A percentile compares a stretch with the other conserved stretches of the same genome.
phyloP scores from a whole-genome alignment of 2,797 vertebrate genomes.

The Danio albolineatus region DNA sequence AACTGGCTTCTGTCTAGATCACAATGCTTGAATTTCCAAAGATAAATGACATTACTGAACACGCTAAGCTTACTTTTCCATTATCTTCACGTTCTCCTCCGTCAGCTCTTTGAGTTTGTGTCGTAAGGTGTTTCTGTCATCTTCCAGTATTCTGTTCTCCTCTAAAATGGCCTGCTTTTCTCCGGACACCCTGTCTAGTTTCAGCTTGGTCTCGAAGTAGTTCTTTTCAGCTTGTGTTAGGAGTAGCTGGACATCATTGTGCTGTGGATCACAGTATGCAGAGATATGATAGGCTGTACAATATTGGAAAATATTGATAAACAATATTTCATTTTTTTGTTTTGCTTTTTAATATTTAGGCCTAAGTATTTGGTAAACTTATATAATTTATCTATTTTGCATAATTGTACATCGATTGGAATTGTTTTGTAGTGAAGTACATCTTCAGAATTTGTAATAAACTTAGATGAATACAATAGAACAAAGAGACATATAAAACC shows the following conservation, averaged over 20 bases:
- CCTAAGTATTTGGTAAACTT: too few species aligned
- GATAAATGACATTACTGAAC: not conserved
- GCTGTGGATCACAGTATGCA: conserved; percentile 55
- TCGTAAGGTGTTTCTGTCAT: conserved; percentile 70
- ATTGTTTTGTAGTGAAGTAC: too few species aligned
- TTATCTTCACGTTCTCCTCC: conserved; percentile 72
- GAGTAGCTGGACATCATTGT: conserved; percentile 70
- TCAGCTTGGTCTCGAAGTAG: conserved; percentile 78
- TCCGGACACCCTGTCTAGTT: conserved; percentile 72
- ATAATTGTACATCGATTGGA: too few species aligned
- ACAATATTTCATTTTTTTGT: too few species aligned
- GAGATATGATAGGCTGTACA: too few species aligned
- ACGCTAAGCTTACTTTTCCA: conserved; percentile 72
- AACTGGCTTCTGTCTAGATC: not conserved
- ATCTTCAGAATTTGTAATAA: too few species aligned
- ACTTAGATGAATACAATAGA: too few species aligned
- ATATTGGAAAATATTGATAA: too few species aligned
- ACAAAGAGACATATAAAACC: too few species aligned
- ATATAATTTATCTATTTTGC: too few species aligned
- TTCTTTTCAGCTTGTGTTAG: conserved; percentile 74
- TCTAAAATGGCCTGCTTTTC: conserved; percentile 74
- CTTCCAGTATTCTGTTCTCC: conserved; percentile 71
- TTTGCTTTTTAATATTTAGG: too few species aligned
- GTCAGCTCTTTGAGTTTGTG: conserved; percentile 70
- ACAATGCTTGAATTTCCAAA: not conserved